Evolutionary conservation across 1,140 invertebrate species (phyloP), one percentile per base, ranked within the genome.

Genomic region (Eufriesea mexicana): DNA sequence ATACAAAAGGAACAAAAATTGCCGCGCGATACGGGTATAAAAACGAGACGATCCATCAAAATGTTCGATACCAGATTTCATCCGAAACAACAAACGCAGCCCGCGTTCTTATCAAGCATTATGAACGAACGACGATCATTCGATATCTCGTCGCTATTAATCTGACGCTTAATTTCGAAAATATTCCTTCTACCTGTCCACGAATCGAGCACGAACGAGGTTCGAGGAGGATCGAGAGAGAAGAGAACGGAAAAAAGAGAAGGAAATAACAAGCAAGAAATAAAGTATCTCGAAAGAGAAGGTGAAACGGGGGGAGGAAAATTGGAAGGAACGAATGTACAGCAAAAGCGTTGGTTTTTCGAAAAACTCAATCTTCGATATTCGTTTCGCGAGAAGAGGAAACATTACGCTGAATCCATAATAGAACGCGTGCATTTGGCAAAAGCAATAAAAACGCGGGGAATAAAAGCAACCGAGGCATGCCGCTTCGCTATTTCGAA

Each of bases 291-390:
- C n/a, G n/a, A n/a, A 8, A 20, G 6, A 25, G 6, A 16, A 18
- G 9, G 7, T 0, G 23, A 18, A 66, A 16, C 4, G 18, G 9
- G 2, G 25, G 68, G n/a, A 10, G 23, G 16, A 49, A 23, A 47
- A 25, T 12, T 9, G n/a, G 42, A 67, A 45, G 64, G 45, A 49
- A 68, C 45, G 23, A 49, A 49, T 16, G 23, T 23, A n/a, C 25
- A 25, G 20, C 23, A 9, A 35, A 7, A 18, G n/a, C 10, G 73
- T 51, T 51, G 59, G 61, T 76, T 76, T 76, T 76, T 76, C 59
- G 59, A 76, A 64, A 74, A 74, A 64, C 59, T 72, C 70, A 64
- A 80, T 80, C 70, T 80, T 64, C 70, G 59, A 80, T 80, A 80
- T 80, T 79, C 55, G 78, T 72, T 80, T 25, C 59, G 28, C 47